A percentile compares a stretch with the other conserved stretches of the same genome.
These are phyloP conservation scores for Oxyruncus cristatus DNA, from an alignment of 2,113 vertebrate genomes.

Conservation along the genomic window DNA sequence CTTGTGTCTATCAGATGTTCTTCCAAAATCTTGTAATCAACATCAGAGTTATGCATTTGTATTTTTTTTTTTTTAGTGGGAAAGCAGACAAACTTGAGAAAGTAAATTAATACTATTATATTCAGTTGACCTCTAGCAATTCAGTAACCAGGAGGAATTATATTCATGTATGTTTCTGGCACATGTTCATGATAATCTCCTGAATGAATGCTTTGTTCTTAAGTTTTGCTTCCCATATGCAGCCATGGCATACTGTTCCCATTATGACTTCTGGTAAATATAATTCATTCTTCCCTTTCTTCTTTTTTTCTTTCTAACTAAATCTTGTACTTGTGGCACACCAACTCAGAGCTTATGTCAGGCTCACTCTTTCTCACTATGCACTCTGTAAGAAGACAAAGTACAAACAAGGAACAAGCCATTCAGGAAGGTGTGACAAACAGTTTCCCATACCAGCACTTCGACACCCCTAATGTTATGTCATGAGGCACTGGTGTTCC, in stretches of 20 bases:
- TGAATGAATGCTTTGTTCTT: background rate
- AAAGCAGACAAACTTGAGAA: conserved; percentile 48
- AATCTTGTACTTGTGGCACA: background rate
- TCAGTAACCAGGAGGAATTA: conserved; percentile 13
- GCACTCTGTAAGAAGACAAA: conserved; percentile 24
- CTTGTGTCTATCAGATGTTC: conserved; percentile 2
- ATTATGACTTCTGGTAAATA: background rate
- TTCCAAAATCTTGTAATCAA: conserved; percentile 24
- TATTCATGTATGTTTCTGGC: background rate
- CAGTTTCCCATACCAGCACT: conserved; percentile 1
- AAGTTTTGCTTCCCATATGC: background rate
- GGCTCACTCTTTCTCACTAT: conserved; percentile 8
- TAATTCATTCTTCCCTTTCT: background rate
- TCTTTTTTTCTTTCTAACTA: background rate
- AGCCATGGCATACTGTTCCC: background rate
- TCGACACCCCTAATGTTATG: background rate
- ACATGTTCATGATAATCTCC: background rate
- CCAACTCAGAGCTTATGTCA: conserved; percentile 14
- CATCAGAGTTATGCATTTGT: background rate
- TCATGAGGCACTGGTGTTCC: background rate
- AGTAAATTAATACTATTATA: conserved; percentile 4
- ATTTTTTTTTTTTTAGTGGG: conserved; percentile 22
- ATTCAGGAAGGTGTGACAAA: conserved; percentile 28
- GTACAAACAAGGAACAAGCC: conserved; percentile 18
- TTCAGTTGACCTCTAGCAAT: background rate